These are phyloP conservation scores for Leptosomus discolor DNA, from an alignment of 2,113 vertebrate genomes.

Conservation along the genomic window DNA sequence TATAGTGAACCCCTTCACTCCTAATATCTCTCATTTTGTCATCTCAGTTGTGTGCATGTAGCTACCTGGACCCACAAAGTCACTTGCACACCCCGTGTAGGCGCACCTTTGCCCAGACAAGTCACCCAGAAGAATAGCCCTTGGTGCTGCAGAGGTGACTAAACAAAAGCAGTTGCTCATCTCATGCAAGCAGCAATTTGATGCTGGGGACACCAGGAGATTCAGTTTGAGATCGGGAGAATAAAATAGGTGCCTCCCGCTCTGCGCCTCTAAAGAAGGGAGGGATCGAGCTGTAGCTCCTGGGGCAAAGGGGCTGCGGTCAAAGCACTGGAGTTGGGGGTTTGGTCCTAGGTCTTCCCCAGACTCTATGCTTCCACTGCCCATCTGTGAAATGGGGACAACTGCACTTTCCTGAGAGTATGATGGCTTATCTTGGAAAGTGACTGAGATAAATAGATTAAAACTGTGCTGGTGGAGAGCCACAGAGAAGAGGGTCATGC, in stretches of 20 bases:
- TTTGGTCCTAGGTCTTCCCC: not conserved
- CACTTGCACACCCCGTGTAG: not conserved
- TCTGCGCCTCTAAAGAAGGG: not conserved
- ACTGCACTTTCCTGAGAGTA: not conserved
- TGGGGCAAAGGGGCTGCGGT: not conserved
- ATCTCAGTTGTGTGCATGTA: not conserved
- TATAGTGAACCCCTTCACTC: fast-evolving
- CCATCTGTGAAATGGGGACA: not conserved
- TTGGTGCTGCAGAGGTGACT: not conserved
- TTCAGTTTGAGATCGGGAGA: not conserved
- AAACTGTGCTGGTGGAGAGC: conserved; percentile 28
- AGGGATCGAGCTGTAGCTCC: not conserved
- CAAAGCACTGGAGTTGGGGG: not conserved
- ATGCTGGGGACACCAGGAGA: not conserved
- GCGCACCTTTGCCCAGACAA: not conserved
- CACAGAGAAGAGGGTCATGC: conserved; percentile 51
- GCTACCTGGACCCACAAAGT: not conserved
- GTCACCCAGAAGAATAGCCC: not conserved
- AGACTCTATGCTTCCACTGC: not conserved
- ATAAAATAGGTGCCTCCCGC: not conserved
- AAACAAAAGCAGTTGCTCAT: not conserved
- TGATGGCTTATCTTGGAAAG: not conserved
- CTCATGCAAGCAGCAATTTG: not conserved
- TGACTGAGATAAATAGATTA: conserved; percentile 45
- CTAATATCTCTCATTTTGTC: not conserved